Evolutionary conservation across 2,888 invertebrate genomes (phyloP), one percentile per base, ranked within the genome.

Genomic region (Marasmarcha lunaedactyla): DNA sequence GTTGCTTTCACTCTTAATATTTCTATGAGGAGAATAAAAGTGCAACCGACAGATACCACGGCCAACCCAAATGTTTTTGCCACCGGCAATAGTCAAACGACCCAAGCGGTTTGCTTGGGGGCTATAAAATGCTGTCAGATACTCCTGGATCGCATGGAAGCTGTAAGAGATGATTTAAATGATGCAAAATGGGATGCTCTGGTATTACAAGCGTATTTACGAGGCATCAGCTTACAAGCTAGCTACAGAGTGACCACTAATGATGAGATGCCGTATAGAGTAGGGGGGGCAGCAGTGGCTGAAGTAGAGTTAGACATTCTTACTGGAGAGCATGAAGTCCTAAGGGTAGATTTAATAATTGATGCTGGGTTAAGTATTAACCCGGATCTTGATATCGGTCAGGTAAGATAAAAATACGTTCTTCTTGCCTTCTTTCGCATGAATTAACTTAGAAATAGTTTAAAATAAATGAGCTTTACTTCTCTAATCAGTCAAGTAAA

Each of bases 281-380:
- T 87, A 34, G 88, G 85, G 49, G 90, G 88, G 1, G 84, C 84
- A 0, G 76, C 85, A 1, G 70, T 88, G 3, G 62, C 86, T 9
- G 92, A 93, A 69, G 88, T 91, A 0, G 90, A 92, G 63, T 60
- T 92, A 0, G 93, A 93, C 60, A 66, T 91, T 13, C 63, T 93
- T 37, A 92, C 92, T 0, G 92, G 92, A 20, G 89, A 90, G 55
- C 85, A 87, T 48, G 73, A 88, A 48, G 63, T 89, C 26, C 57
- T 67, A 0, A 76, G 90, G 48, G 88, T 88, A 0, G 90, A 91
- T 59, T 63, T 91, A 36, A 52, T 89, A 25, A 88, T 90, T 64
- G 91, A 91, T 60, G 84, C 84, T 12, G 91, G 91, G 1, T 70
- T 83, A 12, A 89, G 89, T 64, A 61, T 90, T 35, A 90, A 86